Conservation (phyloP, 2,113 vertebrate genomes). For the Phaethornis superciliosus region DNA sequence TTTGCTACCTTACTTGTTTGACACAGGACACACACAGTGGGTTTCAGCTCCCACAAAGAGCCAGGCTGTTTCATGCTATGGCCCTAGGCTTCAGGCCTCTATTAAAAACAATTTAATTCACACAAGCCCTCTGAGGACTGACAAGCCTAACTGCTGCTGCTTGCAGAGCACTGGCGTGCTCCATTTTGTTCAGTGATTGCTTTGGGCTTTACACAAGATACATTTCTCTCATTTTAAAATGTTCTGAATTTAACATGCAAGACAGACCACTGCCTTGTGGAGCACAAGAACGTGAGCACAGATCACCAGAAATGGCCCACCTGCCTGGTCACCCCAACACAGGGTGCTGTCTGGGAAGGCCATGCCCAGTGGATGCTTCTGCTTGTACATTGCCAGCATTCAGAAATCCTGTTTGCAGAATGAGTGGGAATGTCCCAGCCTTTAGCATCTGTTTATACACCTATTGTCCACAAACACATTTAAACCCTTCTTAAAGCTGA, state of each 20-base stretch:
- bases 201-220: conserved; percentile 29
- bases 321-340: background rate
- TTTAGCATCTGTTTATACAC: background rate
- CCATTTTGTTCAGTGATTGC: conserved; percentile 52
- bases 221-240: background rate
- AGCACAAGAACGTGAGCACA: accelerated
- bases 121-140: conserved; percentile 56
- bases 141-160: conserved; percentile 52
- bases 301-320: background rate
- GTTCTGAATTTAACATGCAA: background rate
- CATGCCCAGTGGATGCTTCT: background rate
- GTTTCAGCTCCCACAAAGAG: conserved; percentile 37
- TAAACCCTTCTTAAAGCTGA: conserved; percentile 33
- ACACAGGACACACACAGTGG: background rate
- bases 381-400: background rate
- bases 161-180: background rate
- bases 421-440: background rate
- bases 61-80: conserved; percentile 49
- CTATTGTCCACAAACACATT: background rate
- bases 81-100: conserved; percentile 60
- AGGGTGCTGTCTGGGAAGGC: background rate
- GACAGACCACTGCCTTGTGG: background rate
- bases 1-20: background rate
- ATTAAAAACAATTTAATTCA: conserved; percentile 65
- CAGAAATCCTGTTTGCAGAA: background rate